Evolutionary conservation across 2,797 vertebrate species (phyloP).

Genomic region (Pseudochirops corinnae): DNA sequence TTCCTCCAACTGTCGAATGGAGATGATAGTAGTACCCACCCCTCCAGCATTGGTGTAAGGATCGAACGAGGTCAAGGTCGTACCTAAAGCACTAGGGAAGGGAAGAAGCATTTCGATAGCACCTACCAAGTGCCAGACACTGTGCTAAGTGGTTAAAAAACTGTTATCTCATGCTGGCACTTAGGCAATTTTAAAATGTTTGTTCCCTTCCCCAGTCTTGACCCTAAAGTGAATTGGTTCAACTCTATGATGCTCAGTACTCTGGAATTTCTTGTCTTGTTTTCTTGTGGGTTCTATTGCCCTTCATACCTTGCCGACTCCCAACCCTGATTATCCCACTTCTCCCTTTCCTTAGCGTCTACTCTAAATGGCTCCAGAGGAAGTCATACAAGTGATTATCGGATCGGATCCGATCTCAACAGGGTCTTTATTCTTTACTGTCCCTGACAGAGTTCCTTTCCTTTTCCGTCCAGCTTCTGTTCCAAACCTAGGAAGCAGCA

Average conservation of each 20-base stretch:
- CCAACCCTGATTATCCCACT: not conserved
- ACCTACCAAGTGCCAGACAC: not conserved
- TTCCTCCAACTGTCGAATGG: not conserved
- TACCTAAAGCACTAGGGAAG: not conserved
- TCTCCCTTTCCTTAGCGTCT: not conserved
- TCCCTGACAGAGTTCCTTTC: not conserved
- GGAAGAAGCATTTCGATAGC: not conserved
- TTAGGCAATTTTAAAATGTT: not conserved
- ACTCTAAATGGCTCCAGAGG: not conserved
- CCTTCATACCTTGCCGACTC: not conserved
- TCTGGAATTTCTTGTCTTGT: not conserved
- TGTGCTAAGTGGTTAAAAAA: not conserved
- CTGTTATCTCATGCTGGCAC: not conserved
- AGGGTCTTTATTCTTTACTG: not conserved
- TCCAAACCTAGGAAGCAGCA: not conserved
- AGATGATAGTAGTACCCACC: not conserved
- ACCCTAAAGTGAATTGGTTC: not conserved
- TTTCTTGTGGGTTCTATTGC: not conserved
- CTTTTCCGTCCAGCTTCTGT: not conserved
- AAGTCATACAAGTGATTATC: not conserved
- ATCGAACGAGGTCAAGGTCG: not conserved
- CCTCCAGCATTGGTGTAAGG: not conserved
- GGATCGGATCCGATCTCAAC: not conserved
- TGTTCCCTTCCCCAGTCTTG: not conserved
- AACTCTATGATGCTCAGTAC: not conserved